Evolutionary conservation across 2,888 invertebrate genomes (phyloP), one percentile per base, ranked within the genome.

Genomic region (Drosophila anceps): DNA sequence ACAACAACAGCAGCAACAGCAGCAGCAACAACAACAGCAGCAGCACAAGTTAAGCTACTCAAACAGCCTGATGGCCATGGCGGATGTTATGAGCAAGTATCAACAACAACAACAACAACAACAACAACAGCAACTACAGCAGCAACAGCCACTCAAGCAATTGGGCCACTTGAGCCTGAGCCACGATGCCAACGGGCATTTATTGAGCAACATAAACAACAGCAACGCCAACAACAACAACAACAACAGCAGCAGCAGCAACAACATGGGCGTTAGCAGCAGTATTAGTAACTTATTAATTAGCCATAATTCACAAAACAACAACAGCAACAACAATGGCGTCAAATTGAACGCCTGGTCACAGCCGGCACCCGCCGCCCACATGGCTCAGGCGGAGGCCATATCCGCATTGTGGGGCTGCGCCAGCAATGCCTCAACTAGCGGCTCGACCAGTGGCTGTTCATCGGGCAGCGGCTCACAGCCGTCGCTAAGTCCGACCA

Each of bases 401-500:
- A 91, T 91, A 57, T 91, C 92, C 13, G 88, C 91, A n/a, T 75
- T 93, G 15, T 93, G 93, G 93, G 91, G 91, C 68, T 91, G 92
- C 60, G 84, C 89, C 61, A 89, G 81, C 80, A 88, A 63, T 73
- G 78, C 84, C 76, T 82, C 88, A 13, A 86, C 90, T 62, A 92
- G 91, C 46, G 92, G 91, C 76, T 82, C 88, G 12, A 86, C 90
- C 63, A 92, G 91, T 43, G 92, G 91, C 67, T 92, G 91, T 69
- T 91, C 89, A 0, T 90, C 88, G 44, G 91, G 91, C 62, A 90
- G 88, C 70, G 82, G 87, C 48, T 91, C 91, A 24, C 92, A 92
- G 81, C 92, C 92, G 9, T 92, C 92, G 69, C 69, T 92, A 24
- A 93, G 93, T 66, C 92, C 93, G 53, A 92, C 90, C 60, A 91